Evolutionary conservation across 2,888 invertebrate genomes (phyloP).

Genomic region (Mythimna ferrago): DNA sequence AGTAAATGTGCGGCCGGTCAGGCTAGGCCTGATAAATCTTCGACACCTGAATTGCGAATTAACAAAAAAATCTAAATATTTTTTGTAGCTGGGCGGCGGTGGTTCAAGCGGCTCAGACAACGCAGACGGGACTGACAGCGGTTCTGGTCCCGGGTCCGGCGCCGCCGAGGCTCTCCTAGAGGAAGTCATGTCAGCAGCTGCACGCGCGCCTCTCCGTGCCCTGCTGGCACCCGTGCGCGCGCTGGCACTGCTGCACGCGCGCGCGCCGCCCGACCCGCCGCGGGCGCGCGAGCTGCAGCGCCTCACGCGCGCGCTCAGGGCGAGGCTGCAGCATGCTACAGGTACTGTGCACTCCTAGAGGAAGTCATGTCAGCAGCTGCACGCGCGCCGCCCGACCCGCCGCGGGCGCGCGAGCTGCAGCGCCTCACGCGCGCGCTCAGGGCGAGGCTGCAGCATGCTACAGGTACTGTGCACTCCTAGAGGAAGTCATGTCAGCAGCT

Average conservation of each 20-base stretch:
- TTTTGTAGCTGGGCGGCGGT: slow-evolving; percentile 66
- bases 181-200: slow-evolving; percentile 68
- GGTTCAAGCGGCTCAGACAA: slow-evolving; percentile 39
- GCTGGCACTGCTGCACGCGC: slow-evolving; percentile 71
- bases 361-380: slow-evolving; percentile 69
- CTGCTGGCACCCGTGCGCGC: slow-evolving; percentile 79
- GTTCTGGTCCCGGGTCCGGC: slow-evolving; percentile 59
- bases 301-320: slow-evolving; percentile 13
- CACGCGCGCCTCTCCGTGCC: slow-evolving; percentile 66
- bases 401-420: slow-evolving; percentile 45
- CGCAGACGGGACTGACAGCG: slow-evolving; percentile 63
- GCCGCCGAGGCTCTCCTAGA: slow-evolving; percentile 77
- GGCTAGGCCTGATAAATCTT: no score
- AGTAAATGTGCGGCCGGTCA: no score
- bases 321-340: slow-evolving; percentile 38
- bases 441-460: slow-evolving; percentile 35
- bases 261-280: slow-evolving; percentile 65
- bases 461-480: slow-evolving; percentile 66
- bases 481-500: slow-evolving; percentile 71
- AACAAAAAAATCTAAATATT: not conserved
- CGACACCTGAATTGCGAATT: no score
- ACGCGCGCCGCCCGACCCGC: slow-evolving; percentile 67
- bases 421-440: slow-evolving; percentile 74
- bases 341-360: slow-evolving; percentile 68
- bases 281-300: slow-evolving; percentile 43